Conservation (phyloP, 2,113 vertebrate species). For the Hippocampus comes region DNA sequence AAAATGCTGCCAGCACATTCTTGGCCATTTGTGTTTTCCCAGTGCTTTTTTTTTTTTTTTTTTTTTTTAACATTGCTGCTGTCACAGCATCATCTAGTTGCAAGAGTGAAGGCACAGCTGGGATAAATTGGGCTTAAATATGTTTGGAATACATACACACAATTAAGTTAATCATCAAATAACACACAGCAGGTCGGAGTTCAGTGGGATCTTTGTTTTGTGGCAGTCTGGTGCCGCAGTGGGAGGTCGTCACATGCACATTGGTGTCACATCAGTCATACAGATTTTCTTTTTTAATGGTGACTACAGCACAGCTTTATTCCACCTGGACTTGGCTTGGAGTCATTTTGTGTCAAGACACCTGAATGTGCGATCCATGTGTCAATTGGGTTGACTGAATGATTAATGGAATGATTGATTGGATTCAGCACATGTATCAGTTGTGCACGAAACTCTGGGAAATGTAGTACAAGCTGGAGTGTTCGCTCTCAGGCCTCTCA, state of each 20-base stretch:
- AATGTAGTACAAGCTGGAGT: conserved; percentile 59
- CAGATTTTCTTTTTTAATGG: background rate
- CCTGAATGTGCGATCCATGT: background rate
- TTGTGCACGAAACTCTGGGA: conserved; percentile 44
- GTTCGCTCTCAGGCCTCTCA: conserved; percentile 16
- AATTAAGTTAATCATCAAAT: conserved; percentile 56
- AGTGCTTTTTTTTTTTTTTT: background rate
- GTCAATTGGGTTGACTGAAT: background rate
- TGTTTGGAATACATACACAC: conserved; percentile 49
- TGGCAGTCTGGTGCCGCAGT: background rate
- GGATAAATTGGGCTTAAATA: conserved; percentile 61
- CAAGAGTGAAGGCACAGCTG: conserved; percentile 59
- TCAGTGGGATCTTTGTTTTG: background rate
- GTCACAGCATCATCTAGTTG: conserved; percentile 46
- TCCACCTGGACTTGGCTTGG: background rate
- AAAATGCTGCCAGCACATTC: background rate
- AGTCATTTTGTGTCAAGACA: background rate
- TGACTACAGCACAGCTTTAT: background rate
- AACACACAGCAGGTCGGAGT: conserved; percentile 26
- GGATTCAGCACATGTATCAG: background rate
- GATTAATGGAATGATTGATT: background rate
- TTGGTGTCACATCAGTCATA: background rate
- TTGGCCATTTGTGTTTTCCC: background rate
- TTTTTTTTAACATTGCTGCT: background rate
- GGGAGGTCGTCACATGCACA: background rate